Base-by-base conservation (phyloP, 1,140 invertebrate species). In the Leptonema lineaticorne region DNA sequence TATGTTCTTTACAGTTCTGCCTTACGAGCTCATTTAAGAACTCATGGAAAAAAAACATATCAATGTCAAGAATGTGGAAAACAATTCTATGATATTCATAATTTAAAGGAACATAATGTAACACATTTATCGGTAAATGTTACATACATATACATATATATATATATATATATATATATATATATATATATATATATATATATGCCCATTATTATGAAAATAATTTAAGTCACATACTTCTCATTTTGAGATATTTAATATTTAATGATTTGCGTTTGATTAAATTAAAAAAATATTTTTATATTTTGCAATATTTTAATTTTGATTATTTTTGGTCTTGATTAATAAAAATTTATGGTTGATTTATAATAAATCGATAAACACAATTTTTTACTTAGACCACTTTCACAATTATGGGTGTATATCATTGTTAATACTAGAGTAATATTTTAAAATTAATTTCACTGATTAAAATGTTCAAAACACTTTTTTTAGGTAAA, bases 41-140 rank as follows among this genome's bases (percentile, higher is more conserved):
- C 76, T n/a, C 83, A 85, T 73, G 82, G 81, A 29, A 81, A 79
- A 18, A 74, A 80, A 4, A 76, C 79, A 7, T 81, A 83, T 66
- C 77, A 77, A 24, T 85, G 83, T 33, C 76, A 77, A 0, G 81
- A 78, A 8, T 85, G 82, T 62, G 79, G 78, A 0, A 83, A 82
- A 65, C 69, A 77, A 28, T 85, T 84, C 65, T 71, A 82, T 8
- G 82, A 84, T 70, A 81, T 81, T 41, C 81, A 83, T 66, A 83
- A 81, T 0, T 71, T 85, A 53, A 81, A 81, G 56, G 83, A 85
- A 48, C 83, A 85, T 48, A 77, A 78, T 4, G 79, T 85, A 3
- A 82, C 80, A 1, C 83, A 85, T 77, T 76, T 84, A 65, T 78
- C 82, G 74, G 81, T 82, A 65, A 63, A 28, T 59, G 18, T 26